phyloP scores from a whole-genome alignment of 2,797 vertebrate genomes.

The Sternotherus odoratus region DNA sequence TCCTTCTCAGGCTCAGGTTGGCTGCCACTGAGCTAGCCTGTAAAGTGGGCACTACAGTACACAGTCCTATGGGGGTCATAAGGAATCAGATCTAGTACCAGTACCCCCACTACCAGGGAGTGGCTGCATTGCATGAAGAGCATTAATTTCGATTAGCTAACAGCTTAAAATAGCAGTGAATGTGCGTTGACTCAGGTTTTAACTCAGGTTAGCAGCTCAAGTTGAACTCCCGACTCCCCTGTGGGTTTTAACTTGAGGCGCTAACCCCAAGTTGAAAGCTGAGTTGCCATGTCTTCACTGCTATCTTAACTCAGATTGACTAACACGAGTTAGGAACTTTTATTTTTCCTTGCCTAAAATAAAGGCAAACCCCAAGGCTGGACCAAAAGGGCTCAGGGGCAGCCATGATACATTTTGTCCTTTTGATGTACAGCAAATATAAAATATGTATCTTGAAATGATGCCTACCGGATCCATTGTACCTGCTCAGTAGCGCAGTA shows the following conservation, averaged over 20 bases:
- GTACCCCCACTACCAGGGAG: not conserved
- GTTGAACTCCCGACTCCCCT: not conserved
- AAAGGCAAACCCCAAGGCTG: not conserved
- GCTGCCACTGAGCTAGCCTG: not conserved
- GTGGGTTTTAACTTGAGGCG: not conserved
- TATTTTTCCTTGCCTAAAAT: not conserved
- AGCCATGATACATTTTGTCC: not conserved
- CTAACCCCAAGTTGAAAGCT: not conserved
- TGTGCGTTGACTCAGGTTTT: not conserved
- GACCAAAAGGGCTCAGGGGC: not conserved
- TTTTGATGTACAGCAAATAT: not conserved
- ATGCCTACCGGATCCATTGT: constrained; percentile 45
- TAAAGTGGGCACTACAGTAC: not conserved
- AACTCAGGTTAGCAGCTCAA: not conserved
- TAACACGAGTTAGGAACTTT: not conserved
- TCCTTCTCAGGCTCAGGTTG: too few relatives aligned
- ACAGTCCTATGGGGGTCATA: not conserved
- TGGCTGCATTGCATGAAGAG: not conserved
- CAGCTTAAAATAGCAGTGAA: not conserved
- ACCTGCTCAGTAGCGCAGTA: constrained; percentile 32
- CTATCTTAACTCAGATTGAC: not conserved
- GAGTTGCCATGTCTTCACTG: not conserved
- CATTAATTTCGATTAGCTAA: not conserved
- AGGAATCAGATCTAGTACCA: fast-evolving
- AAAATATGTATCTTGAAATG: constrained; percentile 40